phyloP scores from a whole-genome alignment of 1,140 invertebrate genomes.

The Heterodera schachtii region DNA sequence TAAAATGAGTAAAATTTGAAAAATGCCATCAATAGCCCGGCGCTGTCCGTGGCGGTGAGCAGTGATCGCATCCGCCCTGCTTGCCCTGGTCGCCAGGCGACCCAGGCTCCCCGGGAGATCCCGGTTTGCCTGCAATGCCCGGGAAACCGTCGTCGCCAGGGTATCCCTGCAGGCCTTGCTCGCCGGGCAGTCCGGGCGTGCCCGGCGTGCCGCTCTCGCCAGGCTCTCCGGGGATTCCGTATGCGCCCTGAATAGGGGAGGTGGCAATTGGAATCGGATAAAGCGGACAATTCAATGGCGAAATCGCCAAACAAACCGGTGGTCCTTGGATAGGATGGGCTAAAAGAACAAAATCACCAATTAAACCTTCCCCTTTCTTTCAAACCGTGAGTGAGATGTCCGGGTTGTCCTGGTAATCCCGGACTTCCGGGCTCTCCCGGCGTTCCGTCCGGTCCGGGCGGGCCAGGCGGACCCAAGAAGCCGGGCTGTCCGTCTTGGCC shows the following conservation, averaged over 20 bases:
- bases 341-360: not conserved
- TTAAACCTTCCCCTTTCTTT: conserved; percentile 19
- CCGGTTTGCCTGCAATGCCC: conserved; percentile 22
- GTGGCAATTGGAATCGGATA: not conserved
- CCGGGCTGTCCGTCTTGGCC: conserved; percentile 24
- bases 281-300: not conserved
- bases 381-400: conserved; percentile 13
- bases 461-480: conserved; percentile 23
- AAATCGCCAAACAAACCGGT: not conserved
- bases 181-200: conserved; percentile 3
- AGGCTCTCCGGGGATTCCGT: conserved; percentile 11
- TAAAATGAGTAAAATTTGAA: not conserved
- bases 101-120: not conserved
- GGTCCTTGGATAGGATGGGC: conserved; percentile 40
- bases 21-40: conserved; percentile 27
- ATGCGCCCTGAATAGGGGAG: conserved; percentile 10
- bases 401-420: conserved; percentile 15
- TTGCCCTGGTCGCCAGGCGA: not conserved
- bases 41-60: conserved; percentile 26
- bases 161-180: conserved; percentile 8
- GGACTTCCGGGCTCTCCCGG: conserved; percentile 23
- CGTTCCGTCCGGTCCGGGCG: conserved; percentile 26
- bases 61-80: conserved; percentile 20
- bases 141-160: conserved; percentile 21
- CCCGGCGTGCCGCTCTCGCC: conserved; percentile 13